Conservation (phyloP, 2,888 invertebrate species). For the Thalpophila matura region DNA sequence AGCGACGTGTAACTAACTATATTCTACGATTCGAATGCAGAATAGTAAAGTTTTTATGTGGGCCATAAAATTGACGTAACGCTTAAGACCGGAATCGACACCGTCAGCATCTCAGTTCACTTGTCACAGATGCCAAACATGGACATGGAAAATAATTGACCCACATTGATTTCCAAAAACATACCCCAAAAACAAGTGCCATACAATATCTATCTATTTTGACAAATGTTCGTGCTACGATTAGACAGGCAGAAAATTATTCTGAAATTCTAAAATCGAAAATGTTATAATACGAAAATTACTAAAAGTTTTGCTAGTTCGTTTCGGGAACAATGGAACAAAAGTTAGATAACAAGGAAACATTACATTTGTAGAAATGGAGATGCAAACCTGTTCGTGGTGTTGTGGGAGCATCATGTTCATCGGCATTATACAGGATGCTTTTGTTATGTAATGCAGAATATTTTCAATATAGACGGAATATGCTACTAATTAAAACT, state of each 20-base stretch:
- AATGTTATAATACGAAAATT: slow-evolving; percentile 26
- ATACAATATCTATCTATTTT: too few species aligned
- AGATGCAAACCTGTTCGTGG: neutral
- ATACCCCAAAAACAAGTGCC: too few species aligned
- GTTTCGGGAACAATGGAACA: slow-evolving; percentile 3
- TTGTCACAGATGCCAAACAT: neutral
- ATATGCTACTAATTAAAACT: slow-evolving; percentile 20
- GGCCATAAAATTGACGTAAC: slow-evolving; percentile 54
- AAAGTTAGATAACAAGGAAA: slow-evolving; percentile 26
- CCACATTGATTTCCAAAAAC: neutral
- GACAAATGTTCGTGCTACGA: neutral
- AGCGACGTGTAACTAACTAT: slow-evolving; percentile 19
- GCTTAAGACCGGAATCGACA: slow-evolving; percentile 9
- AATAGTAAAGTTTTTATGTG: slow-evolving; percentile 59
- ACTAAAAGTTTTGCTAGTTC: slow-evolving; percentile 5
- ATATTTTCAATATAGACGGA: slow-evolving; percentile 4
- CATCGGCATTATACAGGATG: slow-evolving; percentile 8
- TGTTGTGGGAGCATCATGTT: slow-evolving; percentile 7
- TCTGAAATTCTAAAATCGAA: neutral
- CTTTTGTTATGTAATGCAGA: slow-evolving; percentile 3
- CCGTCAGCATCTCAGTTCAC: slow-evolving; percentile 19
- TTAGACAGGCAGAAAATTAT: slow-evolving; percentile 7
- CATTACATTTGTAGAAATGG: slow-evolving; percentile 12
- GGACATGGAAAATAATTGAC: neutral
- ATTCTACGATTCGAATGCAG: slow-evolving; percentile 50